These are phyloP conservation scores for Azorinus chamasolen DNA, from an alignment of 2,888 invertebrate genomes.

Conservation along the genomic window DNA sequence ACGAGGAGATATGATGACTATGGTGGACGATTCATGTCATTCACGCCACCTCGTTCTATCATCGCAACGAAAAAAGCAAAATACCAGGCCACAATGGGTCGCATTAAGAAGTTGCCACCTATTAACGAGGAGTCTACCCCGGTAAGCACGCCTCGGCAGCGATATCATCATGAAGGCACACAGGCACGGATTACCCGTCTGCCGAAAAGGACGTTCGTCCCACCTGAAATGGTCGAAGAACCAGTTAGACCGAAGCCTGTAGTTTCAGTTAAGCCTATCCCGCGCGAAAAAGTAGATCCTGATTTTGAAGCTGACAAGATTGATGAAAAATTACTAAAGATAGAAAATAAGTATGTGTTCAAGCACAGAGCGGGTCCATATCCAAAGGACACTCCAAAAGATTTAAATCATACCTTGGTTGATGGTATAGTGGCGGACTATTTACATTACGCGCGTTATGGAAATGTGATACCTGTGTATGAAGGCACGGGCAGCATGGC, in stretches of 20 bases:
- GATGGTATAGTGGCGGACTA: conserved; percentile 77
- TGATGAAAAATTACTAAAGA: no score
- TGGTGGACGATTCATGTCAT: conserved; percentile 24
- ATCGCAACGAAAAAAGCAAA: conserved; percentile 58
- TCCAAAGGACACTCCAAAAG: conserved; percentile 37
- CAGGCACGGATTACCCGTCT: no score
- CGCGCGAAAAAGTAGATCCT: no score
- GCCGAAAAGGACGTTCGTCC: no score
- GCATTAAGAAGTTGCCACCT: conserved; percentile 66
- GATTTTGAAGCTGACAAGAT: no score
- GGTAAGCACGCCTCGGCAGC: not conserved
- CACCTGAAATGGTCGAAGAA: no score
- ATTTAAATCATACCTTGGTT: conserved; percentile 66
- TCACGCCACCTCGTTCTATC: conserved; percentile 16
- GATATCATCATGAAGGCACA: no score
- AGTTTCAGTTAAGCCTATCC: conserved; percentile 49
- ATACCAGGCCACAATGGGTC: conserved; percentile 60
- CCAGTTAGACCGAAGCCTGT: conserved; percentile 42
- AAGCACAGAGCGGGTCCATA: no score
- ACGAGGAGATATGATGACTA: conserved; percentile 18
- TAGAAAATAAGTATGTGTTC: no score
- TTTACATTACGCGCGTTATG: conserved; percentile 72
- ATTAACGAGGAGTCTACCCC: conserved; percentile 65
- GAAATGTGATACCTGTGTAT: conserved; percentile 71
- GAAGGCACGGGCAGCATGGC: conserved; percentile 63